phyloP scores from a whole-genome alignment of 2,113 vertebrate species.

The Synodontis membranacea region DNA sequence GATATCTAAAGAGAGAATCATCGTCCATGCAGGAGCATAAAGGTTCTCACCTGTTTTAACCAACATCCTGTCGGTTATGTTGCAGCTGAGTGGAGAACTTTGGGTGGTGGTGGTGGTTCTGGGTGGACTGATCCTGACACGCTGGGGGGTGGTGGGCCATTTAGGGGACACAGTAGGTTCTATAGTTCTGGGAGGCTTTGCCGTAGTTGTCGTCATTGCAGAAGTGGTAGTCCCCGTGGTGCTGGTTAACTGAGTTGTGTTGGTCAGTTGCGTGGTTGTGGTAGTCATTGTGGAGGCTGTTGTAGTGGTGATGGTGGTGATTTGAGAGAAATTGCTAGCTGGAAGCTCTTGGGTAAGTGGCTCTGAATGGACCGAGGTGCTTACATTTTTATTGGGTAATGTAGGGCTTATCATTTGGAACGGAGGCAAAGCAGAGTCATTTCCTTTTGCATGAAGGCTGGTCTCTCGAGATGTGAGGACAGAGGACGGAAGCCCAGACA shows the following conservation, averaged over 20 bases:
- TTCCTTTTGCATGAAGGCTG: constrained; percentile 68
- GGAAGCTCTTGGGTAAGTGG: constrained; percentile 63
- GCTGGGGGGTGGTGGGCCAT: constrained; percentile 67
- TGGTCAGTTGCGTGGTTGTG: constrained; percentile 66
- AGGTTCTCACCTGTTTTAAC: constrained; percentile 85
- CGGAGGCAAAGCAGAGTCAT: constrained; percentile 67
- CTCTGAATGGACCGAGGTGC: constrained; percentile 67
- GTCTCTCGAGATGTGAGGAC: constrained; percentile 70
- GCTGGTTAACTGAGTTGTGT: constrained; percentile 74
- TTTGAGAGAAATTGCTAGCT: constrained; percentile 64
- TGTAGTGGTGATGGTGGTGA: constrained; percentile 67
- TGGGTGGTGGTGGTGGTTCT: constrained; percentile 71
- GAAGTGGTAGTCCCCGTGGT: constrained; percentile 55
- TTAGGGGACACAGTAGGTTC: constrained; percentile 72
- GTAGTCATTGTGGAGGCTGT: constrained; percentile 63
- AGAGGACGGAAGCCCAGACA: constrained; percentile 66
- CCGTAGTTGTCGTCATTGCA: constrained; percentile 49
- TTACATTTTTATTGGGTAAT: constrained; percentile 49
- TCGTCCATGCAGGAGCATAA: neutral
- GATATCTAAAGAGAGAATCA: neutral
- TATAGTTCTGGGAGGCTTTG: constrained; percentile 69
- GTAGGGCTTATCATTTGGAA: constrained; percentile 56
- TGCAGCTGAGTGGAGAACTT: constrained; percentile 81
- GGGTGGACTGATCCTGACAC: constrained; percentile 70
- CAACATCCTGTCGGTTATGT: constrained; percentile 85